Evolutionary conservation across 2,113 vertebrate species (phyloP).

Genomic region (Panurus biarmicus): DNA sequence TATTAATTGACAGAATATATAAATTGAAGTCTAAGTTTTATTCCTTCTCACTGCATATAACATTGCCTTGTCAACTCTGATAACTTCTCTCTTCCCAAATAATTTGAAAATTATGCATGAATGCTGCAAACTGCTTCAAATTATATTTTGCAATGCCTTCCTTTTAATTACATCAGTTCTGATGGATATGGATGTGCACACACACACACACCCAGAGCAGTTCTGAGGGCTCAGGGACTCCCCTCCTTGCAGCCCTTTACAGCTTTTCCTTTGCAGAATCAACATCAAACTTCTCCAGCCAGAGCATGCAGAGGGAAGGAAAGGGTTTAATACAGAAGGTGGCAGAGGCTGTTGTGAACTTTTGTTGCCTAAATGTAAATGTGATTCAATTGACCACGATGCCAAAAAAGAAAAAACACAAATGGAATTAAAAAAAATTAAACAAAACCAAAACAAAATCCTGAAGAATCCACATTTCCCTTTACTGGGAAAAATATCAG

Average conservation of each 20-base stretch:
- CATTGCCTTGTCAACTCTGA: background rate
- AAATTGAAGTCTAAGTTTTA: background rate
- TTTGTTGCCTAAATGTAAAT: background rate
- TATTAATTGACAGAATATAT: background rate
- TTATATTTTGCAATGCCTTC: background rate
- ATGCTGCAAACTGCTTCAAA: background rate
- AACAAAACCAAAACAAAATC: background rate
- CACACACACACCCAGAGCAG: background rate
- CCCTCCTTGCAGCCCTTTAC: background rate
- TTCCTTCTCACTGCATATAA: background rate
- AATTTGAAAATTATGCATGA: background rate
- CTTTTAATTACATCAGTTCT: background rate
- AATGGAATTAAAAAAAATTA: background rate
- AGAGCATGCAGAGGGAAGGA: background rate
- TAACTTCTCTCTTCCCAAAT: background rate
- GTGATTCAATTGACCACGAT: fast-evolving
- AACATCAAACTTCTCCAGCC: background rate
- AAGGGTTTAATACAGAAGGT: background rate
- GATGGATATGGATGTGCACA: background rate
- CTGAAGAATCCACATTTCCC: background rate
- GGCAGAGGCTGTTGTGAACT: background rate
- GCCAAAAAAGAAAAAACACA: background rate
- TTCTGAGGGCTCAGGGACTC: background rate
- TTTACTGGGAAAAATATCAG: background rate
- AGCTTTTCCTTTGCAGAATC: background rate